Base-by-base conservation (phyloP, 2,888 invertebrate genomes). In the Uropetala carovei region DNA sequence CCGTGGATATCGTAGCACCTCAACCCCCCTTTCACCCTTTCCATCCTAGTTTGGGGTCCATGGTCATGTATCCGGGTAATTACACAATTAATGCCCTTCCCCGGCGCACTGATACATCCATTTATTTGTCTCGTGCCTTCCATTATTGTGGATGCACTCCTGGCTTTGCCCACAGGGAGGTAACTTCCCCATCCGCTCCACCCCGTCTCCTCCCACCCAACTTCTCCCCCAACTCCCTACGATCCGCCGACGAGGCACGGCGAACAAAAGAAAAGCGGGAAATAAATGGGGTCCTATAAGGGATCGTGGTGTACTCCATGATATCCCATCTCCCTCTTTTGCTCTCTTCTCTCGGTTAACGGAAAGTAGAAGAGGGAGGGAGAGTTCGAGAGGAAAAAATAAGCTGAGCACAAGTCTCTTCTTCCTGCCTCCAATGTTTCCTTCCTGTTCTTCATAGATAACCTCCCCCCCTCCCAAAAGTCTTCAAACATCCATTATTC, bases 61-160 rank as follows among this genome's bases (percentile, higher is more conserved):
- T 58, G 59, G 86, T 60, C 64, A 89, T 64, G 89, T 64, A 68
- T 89, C 89, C 68, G 89, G 43, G 64, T 89, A 89, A 89, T 89
- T 89, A 89, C 89, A 89, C 89, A 89, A 89, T 89, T 89, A 89
- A 89, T 89, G 89, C n/a, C 89, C 89, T 64, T 68, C 89, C 89
- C 64, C 64, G 43, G 64, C 22, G 89, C 89, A 60, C 64, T 43
- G 64, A 89, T 89, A 89, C 89, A 64, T 89, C 89, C 89, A 89
- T 89, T 89, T 89, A 89, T 89, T 89, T n/a, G 83, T n/a, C 83
- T 27, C 56, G n/a, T 83, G 64, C 43, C 89, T 30, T 86, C 89
- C 89, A 89, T 89, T 89, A 89, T 64, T 16, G 89, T 16, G 89
- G 89, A 89, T 89, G 89, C 89, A 89, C 89, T 89, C 64, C 89